A percentile compares a stretch with the other conserved stretches of the same genome.
These are phyloP conservation scores for Pristionchus maxplancki DNA, from an alignment of 2,888 invertebrate genomes.

Conservation along the genomic window DNA sequence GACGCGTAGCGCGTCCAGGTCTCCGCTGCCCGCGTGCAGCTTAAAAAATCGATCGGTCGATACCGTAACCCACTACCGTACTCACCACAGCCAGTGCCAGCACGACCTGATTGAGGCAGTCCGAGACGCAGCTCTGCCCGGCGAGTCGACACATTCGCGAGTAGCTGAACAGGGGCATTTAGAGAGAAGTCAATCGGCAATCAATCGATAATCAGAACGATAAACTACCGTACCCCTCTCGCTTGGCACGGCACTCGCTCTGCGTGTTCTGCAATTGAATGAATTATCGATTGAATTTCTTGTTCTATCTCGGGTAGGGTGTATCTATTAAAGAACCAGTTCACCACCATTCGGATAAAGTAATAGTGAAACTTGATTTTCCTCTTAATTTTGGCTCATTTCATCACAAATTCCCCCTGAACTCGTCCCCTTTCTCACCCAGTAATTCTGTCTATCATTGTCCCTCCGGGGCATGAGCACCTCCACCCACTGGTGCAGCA, in stretches of 20 bases:
- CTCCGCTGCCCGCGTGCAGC: slow-evolving; percentile 95
- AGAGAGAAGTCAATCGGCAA: neutral
- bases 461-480: slow-evolving; percentile 42
- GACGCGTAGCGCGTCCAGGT: slow-evolving; percentile 87
- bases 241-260: neutral
- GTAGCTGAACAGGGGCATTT: neutral
- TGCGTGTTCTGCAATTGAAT: neutral
- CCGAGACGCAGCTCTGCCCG: slow-evolving; percentile 35
- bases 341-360: too few species aligned
- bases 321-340: too few species aligned
- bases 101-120: slow-evolving; percentile 49
- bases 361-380: too few species aligned
- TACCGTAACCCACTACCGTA: slow-evolving; percentile 26
- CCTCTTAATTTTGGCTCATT: too few species aligned
- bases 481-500: neutral
- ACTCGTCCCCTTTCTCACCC: too few species aligned
- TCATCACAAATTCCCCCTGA: too few species aligned
- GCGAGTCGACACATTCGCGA: slow-evolving; percentile 47
- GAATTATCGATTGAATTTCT: too few species aligned
- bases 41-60: slow-evolving; percentile 4
- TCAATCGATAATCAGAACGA: too few species aligned
- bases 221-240: slow-evolving; percentile 10
- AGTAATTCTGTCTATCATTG: neutral
- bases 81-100: slow-evolving; percentile 52
- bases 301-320: too few species aligned